phyloP scores from a whole-genome alignment of 92 coral and sea anemone genomes.

The Porites divaricata region DNA sequence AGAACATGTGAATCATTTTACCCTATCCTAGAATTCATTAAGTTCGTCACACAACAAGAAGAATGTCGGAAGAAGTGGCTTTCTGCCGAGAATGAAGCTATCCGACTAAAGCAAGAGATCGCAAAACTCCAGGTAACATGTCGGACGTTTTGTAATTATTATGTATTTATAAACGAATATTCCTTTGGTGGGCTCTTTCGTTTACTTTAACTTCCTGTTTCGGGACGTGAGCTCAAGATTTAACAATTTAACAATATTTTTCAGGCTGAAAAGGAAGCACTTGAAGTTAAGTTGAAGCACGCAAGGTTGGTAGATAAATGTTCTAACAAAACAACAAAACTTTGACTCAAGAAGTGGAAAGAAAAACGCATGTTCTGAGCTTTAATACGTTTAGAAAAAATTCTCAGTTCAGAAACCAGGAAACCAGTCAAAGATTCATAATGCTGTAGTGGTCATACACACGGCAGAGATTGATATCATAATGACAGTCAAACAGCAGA shows the following conservation, averaged over 20 bases:
- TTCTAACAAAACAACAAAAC: background rate
- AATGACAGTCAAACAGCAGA: background rate
- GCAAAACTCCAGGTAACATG: slow-evolving; percentile 81
- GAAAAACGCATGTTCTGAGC: too few relatives aligned
- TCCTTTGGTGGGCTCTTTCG: background rate
- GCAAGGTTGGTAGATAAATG: slow-evolving; percentile 71
- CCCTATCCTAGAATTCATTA: slow-evolving; percentile 78
- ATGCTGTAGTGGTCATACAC: too few relatives aligned
- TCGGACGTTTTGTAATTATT: too few relatives aligned
- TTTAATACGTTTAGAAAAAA: too few relatives aligned
- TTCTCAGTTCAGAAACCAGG: too few relatives aligned
- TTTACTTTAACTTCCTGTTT: background rate
- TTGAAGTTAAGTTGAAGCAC: slow-evolving; percentile 93
- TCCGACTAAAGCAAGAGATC: slow-evolving; percentile 80
- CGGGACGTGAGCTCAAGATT: background rate
- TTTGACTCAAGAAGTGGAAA: background rate
- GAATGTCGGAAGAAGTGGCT: slow-evolving; percentile 97
- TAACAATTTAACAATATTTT: background rate
- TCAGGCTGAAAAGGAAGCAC: slow-evolving; percentile 96
- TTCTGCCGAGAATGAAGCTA: slow-evolving; percentile 75
- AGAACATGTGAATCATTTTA: too few relatives aligned
- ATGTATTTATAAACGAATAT: too few relatives aligned
- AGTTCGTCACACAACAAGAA: slow-evolving; percentile 95
- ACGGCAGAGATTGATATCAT: too few relatives aligned
- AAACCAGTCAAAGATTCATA: too few relatives aligned